Base-by-base conservation (phyloP, 1,140 invertebrate genomes). In the Cydia fagiglandana region DNA sequence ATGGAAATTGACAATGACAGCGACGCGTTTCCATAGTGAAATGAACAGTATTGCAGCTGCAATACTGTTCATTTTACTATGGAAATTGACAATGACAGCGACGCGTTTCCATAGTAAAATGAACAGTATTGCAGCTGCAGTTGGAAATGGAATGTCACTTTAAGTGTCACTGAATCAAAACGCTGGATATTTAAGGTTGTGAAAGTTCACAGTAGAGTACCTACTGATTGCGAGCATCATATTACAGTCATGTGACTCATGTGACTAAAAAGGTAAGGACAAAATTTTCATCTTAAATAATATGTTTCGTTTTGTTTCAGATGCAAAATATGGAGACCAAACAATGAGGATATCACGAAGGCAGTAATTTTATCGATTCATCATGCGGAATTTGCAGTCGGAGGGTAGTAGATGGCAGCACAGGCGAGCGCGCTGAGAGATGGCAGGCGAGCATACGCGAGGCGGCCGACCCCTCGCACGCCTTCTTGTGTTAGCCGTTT, bases 381-480 rank as follows among this genome's bases (percentile, higher is more conserved):
- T 0, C 30, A 70, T 70, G 66, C 15, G 34, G 34, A 38, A 4
- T 17, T 34, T 70, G 15, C 20, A 38, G 66, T 38, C n/a, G 38
- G 6, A 9, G 66, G 81, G 76, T 75, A 78, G 73, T 83, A 86
- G 86, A 86, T 85, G 88, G 85, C 88, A 88, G 85, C 84, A 85
- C 64, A 74, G 84, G 47, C 81, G 85, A 50, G 80, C 81, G 64
- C 86, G 88, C 79, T 91, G 86, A 91, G 68, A 85, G 75, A 91
- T 91, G 91, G 89, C 81, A 74, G 82, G 81, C 75, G 82, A 82
- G 80, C 83, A 82, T 61, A 80, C 84, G 77, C 83, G 85, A 38
- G 82, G 85, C 17, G 84, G 88, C 45, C 81, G 85, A 75, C 86
- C 88, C 73, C 89, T 92, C 74, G 88, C 89, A 68, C 89, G 88